Evolutionary conservation across 2,797 vertebrate genomes (phyloP).

Genomic region (Dromococcyx pavoninus): DNA sequence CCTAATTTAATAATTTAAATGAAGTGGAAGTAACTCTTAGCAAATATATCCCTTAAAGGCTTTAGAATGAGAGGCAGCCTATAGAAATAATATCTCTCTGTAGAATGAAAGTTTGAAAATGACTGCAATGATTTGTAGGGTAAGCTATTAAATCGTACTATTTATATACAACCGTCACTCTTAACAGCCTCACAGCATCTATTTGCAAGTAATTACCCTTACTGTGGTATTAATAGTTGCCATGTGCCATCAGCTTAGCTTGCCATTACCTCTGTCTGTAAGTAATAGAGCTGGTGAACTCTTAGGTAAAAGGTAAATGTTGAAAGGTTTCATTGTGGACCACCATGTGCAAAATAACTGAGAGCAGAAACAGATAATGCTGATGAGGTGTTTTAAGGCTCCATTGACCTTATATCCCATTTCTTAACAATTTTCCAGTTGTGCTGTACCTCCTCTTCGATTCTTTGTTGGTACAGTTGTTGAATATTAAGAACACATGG

Average conservation of each 20-base stretch:
- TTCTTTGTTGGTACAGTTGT: not conserved
- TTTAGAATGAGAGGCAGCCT: constrained; percentile 15
- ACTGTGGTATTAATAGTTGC: not conserved
- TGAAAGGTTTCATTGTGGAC: constrained; percentile 18
- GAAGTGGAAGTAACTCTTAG: constrained; percentile 42
- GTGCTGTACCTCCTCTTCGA: not conserved
- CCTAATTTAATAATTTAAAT: constrained; percentile 58
- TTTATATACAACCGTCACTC: constrained; percentile 4
- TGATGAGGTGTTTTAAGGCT: constrained; percentile 29
- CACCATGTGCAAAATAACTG: not conserved
- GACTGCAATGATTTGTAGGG: constrained; percentile 10
- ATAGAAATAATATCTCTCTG: constrained; percentile 32
- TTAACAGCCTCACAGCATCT: constrained; percentile 24
- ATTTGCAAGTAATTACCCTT: constrained; percentile 34
- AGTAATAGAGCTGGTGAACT: not conserved
- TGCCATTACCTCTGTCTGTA: not conserved
- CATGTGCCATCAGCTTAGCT: not conserved
- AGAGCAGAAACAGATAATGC: not conserved
- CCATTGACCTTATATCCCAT: not conserved
- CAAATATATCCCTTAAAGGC: constrained; percentile 40
- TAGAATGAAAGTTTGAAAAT: constrained; percentile 29
- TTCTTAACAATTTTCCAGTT: not conserved
- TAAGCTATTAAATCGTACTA: not conserved
- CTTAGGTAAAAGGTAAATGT: not conserved
- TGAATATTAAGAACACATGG: not conserved